Conservation (phyloP, 2,888 invertebrate species). For the Polymixis lichenea region DNA sequence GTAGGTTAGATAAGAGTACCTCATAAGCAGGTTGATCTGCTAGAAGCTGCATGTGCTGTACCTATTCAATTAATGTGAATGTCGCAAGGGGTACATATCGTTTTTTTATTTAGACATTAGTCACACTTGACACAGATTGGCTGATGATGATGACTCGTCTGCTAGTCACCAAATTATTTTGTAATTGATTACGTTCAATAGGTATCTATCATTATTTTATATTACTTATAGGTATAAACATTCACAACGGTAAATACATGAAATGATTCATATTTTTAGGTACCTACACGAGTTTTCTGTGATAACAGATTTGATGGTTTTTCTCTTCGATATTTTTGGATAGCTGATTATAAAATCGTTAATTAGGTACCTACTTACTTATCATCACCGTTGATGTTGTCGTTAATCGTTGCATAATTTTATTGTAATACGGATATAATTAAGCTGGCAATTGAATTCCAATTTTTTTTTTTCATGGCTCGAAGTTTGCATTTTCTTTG, state of each 20-base stretch:
- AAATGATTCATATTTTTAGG: not conserved
- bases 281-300: not conserved
- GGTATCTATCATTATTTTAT: not conserved
- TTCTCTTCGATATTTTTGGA: no score
- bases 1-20: not conserved
- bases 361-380: not conserved
- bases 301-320: not conserved
- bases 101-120: not conserved
- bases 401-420: not conserved
- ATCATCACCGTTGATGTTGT: not conserved
- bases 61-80: not conserved
- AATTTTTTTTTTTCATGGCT: no score
- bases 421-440: not conserved
- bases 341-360: not conserved
- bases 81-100: not conserved
- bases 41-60: not conserved
- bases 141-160: no score
- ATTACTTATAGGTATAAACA: not conserved
- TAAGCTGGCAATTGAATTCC: no score
- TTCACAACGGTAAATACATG: not conserved
- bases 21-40: not conserved
- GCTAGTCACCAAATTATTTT: no score
- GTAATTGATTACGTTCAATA: not conserved
- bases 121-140: not conserved
- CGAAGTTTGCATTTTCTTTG: no score